These are phyloP conservation scores for Hydrotaea cyrtoneurina DNA, from an alignment of 2,888 invertebrate genomes.

Conservation along the genomic window DNA sequence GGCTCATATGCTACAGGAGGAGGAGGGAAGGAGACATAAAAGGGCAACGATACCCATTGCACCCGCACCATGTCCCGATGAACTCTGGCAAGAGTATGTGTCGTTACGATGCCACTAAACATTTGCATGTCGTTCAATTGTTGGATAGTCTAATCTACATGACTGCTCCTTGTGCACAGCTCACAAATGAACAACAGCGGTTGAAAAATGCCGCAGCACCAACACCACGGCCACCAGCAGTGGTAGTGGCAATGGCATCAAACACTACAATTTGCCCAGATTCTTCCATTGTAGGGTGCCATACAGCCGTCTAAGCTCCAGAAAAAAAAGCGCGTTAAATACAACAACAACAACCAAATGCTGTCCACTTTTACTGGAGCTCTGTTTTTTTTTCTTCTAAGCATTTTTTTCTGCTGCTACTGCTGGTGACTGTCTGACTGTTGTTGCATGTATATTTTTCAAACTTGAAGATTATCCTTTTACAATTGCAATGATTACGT, in stretches of 20 bases:
- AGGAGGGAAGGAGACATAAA: too few relatives aligned
- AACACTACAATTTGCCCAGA: neutral
- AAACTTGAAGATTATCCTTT: conserved; percentile 76
- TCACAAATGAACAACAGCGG: too few relatives aligned
- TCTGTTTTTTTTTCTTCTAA: neutral
- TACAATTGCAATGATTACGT: conserved; percentile 79
- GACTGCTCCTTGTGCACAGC: conserved; percentile 69
- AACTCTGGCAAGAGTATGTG: conserved; percentile 33
- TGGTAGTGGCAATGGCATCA: neutral
- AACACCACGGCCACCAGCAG: neutral
- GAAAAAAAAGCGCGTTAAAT: neutral
- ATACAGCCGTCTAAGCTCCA: too few relatives aligned
- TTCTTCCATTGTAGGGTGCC: too few relatives aligned
- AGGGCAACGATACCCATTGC: neutral
- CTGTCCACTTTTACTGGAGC: conserved; percentile 53
- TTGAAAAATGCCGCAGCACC: neutral
- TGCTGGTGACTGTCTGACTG: conserved; percentile 43
- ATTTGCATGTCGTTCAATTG: conserved; percentile 78
- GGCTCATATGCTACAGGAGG: neutral
- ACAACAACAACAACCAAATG: conserved; percentile 47
- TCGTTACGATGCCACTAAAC: conserved; percentile 74
- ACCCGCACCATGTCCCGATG: conserved; percentile 12
- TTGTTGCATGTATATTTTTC: conserved; percentile 68
- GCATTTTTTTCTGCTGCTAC: neutral
- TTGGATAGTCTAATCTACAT: conserved; percentile 73